A percentile compares a stretch with the other conserved stretches of the same genome.
phyloP scores from a whole-genome alignment of 1,140 invertebrate species.

The Nymphalis io region DNA sequence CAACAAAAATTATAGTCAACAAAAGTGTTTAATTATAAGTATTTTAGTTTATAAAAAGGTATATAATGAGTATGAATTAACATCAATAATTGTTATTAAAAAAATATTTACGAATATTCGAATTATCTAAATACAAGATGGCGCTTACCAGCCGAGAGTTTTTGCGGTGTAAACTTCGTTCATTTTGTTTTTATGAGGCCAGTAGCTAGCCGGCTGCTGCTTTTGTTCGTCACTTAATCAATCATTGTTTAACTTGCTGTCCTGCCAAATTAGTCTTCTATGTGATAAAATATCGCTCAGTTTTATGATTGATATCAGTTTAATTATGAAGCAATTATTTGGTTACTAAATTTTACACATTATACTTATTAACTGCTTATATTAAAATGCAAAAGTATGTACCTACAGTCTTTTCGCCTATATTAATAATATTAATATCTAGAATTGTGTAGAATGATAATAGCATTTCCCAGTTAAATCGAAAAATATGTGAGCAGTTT shows the following conservation, averaged over 20 bases:
- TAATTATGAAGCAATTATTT: too few relatives aligned
- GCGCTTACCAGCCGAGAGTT: conserved; percentile 32
- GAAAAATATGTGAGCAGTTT: too few relatives aligned
- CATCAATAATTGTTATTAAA: background rate
- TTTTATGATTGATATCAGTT: background rate
- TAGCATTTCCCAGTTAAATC: too few relatives aligned
- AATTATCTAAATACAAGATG: conserved; percentile 32
- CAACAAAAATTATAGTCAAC: too few relatives aligned
- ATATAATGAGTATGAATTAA: too few relatives aligned
- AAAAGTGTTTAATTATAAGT: too few relatives aligned
- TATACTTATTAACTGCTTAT: too few relatives aligned
- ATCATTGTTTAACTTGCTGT: conserved; percentile 40
- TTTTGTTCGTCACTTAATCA: conserved; percentile 40
- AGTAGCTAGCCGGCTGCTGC: conserved; percentile 16
- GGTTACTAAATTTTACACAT: too few relatives aligned
- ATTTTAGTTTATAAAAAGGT: too few relatives aligned
- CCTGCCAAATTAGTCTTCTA: conserved; percentile 26
- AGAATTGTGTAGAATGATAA: too few relatives aligned
- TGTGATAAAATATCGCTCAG: conserved; percentile 7
- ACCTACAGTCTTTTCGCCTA: background rate
- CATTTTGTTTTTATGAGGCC: conserved; percentile 49
- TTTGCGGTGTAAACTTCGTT: conserved; percentile 50
- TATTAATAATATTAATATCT: background rate
- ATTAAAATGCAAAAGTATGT: too few relatives aligned
- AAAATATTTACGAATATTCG: background rate